phyloP scores from a whole-genome alignment of 2,888 invertebrate species.

The Candidula unifasciata region DNA sequence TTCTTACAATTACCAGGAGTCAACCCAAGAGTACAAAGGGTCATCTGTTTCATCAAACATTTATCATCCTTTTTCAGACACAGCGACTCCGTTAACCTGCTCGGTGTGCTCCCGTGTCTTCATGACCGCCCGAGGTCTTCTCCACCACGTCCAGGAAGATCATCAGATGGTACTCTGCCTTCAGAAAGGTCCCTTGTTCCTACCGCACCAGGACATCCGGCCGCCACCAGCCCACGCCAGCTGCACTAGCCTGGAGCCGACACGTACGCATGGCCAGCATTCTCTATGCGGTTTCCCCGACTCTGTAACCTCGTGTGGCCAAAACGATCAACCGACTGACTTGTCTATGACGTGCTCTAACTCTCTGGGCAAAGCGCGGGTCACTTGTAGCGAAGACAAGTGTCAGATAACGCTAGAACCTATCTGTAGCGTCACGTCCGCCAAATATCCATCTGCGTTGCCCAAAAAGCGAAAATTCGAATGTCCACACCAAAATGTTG shows the following conservation, averaged over 20 bases:
- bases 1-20: no score
- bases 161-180: conserved; percentile 41
- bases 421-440: background rate
- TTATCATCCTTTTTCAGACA: conserved; percentile 26
- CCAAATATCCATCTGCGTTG: background rate
- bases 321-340: conserved; percentile 31
- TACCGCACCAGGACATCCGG: background rate
- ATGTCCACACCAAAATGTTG: background rate
- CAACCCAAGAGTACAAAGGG: no score
- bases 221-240: conserved; percentile 33
- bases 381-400: conserved; percentile 12
- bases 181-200: conserved; percentile 31
- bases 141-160: conserved; percentile 39
- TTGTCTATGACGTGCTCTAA: conserved; percentile 37
- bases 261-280: background rate
- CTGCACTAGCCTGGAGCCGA: background rate
- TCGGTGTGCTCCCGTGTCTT: conserved; percentile 41
- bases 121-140: conserved; percentile 41
- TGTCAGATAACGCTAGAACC: conserved; percentile 20
- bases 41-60: no score
- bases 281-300: background rate
- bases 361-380: background rate
- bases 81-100: conserved; percentile 37
- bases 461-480: conserved; percentile 37
- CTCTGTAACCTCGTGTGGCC: background rate